These are phyloP conservation scores for Pseudoatta argentina DNA, from an alignment of 1,140 invertebrate genomes.

Conservation along the genomic window DNA sequence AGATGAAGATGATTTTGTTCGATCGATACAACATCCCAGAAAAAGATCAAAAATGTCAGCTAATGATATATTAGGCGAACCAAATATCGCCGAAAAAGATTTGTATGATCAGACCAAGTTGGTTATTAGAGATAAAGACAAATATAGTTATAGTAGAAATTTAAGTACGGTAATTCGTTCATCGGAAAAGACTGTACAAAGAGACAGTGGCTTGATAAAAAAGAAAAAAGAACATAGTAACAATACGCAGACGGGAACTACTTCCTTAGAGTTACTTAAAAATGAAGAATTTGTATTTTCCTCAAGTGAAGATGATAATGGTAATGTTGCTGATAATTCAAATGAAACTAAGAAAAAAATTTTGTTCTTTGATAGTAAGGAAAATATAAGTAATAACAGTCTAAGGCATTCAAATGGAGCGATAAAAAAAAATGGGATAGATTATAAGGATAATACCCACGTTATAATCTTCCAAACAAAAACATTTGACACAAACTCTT, in stretches of 20 bases:
- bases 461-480: conserved; percentile 31
- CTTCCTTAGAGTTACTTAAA: not conserved
- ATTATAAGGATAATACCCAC: not conserved
- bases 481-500: conserved; percentile 36
- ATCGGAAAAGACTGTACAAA: not conserved
- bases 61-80: not conserved
- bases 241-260: not conserved
- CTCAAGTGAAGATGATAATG: not conserved
- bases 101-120: not conserved
- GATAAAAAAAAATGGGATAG: not conserved
- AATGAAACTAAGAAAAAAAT: not conserved
- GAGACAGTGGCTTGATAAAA: not conserved
- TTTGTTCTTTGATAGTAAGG: not conserved
- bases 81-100: not conserved
- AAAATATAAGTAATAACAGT: not conserved
- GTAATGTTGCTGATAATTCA: not conserved
- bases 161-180: not conserved
- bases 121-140: not conserved
- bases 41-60: conserved; percentile 17
- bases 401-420: not conserved
- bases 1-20: conserved; percentile 37
- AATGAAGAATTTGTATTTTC: not conserved
- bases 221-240: not conserved
- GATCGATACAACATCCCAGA: not conserved
- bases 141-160: not conserved